Base-by-base conservation (phyloP, 1,140 invertebrate genomes). In the Dinothrombium tinctorium region DNA sequence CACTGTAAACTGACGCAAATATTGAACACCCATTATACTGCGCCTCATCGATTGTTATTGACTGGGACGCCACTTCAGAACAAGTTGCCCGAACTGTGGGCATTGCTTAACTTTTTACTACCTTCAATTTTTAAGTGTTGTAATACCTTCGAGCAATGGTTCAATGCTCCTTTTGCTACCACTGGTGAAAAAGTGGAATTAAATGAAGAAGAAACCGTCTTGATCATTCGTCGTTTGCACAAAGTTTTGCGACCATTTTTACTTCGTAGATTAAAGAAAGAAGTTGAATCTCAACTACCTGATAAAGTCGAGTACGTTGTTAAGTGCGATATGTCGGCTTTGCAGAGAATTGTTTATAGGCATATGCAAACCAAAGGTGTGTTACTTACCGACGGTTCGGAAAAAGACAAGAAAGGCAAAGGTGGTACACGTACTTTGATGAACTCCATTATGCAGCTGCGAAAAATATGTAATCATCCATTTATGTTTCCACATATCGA, bases 401-500 rank as follows among this genome's bases (percentile, higher is more conserved):
- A 92, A 57, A 86, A 86, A 53, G 82, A 84, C 40, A 86, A 84
- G 55, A 80, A 86, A 60, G 84, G 83, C 44, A 86, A 82, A 56
- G 82, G 86, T 35, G 84, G 84, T 8, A 74, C 83, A n/a, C 90
- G 90, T 59, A 82, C 87, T 4, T 64, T 98, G n/a, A 95, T 95
- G 87, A 98, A 98, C 58, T 95, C 89, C 0, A 92, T 98, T 52
- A 90, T 98, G 49, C 92, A 98, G 59, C 60, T 98, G 46, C 66
- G 90, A 38, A 98, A 98, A 63, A 70, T 98, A 24, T 96, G 90
- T 60, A 98, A 98, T 63, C 92, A 98, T 69, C 92, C 92, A 2
- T 98, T 96, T 61, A 92, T 98, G 79, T 98, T 96, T 63, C 79
- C 82, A 61, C 79, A 84, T 53, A 92, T 98, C 50, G 92, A 98